Conservation (phyloP, 2,888 invertebrate species). For the Caenorhabditis sp. region DNA sequence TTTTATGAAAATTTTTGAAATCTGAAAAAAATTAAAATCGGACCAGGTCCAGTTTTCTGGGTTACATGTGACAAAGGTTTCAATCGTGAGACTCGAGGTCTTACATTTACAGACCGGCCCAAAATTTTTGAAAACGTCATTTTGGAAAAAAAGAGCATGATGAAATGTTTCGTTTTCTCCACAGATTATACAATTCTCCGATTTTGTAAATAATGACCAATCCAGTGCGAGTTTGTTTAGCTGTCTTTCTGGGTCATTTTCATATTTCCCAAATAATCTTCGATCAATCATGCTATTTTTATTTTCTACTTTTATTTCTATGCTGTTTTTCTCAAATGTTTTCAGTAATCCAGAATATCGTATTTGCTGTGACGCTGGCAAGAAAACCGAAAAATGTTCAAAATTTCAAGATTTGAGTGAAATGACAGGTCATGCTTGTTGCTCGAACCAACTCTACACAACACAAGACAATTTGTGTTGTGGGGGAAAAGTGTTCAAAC, state of each 20-base stretch:
- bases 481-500: constrained; percentile 41
- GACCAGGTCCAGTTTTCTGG: no score
- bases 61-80: no score
- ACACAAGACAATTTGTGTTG: constrained; percentile 65
- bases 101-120: no score
- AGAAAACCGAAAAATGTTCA: constrained; percentile 34
- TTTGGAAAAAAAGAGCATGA: no score
- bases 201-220: no score
- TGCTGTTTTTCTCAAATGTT: background rate
- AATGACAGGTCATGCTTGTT: constrained; percentile 63
- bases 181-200: no score
- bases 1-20: no score
- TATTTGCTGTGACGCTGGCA: constrained; percentile 38
- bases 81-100: no score
- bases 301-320: background rate
- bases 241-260: background rate
- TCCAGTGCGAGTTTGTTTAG: background rate
- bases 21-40: no score
- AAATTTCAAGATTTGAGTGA: constrained; percentile 42
- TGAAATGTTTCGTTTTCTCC: no score
- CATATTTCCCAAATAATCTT: background rate
- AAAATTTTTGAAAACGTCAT: no score
- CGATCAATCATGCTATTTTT: background rate
- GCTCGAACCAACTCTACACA: constrained; percentile 60
- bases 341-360: constrained; percentile 30